Evolutionary conservation across 2,113 vertebrate species (phyloP).

Genomic region (Herpetotheres cachinnans): DNA sequence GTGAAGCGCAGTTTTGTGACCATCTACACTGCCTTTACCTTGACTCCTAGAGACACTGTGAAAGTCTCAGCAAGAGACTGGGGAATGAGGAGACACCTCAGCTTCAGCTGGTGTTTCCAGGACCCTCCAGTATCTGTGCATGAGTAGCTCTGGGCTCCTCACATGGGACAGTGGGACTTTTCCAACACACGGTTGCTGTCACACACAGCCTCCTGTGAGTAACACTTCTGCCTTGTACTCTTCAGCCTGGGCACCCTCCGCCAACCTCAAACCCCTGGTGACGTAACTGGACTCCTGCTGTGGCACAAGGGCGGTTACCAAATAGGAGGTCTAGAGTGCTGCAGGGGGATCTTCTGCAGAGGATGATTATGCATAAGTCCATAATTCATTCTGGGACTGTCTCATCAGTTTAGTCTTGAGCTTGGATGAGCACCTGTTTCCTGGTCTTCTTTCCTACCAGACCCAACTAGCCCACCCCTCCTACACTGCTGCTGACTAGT

Average conservation of each 20-base stretch:
- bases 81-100: neutral
- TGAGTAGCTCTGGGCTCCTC: neutral
- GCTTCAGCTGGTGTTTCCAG: neutral
- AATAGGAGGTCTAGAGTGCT: neutral
- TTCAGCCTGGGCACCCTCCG: neutral
- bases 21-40: neutral
- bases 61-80: neutral
- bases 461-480: neutral
- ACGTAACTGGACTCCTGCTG: neutral
- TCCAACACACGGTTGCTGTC: neutral
- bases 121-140: neutral
- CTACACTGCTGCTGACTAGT: neutral
- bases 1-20: rapidly evolving
- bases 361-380: neutral
- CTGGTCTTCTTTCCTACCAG: neutral
- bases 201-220: neutral
- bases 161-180: neutral
- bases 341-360: neutral
- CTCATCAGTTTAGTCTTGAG: neutral
- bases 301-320: neutral
- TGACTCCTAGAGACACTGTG: neutral
- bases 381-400: neutral
- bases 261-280: neutral
- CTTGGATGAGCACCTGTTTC: neutral
- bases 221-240: neutral